Evolutionary conservation across 2,797 vertebrate species (phyloP), one percentile per base, ranked within the genome.

Genomic region (Telmatherina bonti): DNA sequence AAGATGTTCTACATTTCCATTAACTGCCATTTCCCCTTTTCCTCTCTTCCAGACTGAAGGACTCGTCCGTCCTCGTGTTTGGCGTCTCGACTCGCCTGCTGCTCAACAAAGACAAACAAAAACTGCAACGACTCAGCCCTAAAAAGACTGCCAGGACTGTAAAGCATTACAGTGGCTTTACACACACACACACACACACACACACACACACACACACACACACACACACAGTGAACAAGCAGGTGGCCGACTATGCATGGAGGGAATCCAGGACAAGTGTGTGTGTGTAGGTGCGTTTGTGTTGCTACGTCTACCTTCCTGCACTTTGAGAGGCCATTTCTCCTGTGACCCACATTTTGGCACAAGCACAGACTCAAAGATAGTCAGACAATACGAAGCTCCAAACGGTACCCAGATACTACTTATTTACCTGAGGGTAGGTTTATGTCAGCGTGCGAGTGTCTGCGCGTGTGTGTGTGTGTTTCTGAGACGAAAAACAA

Each of bases 21-120:
- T 81, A 59, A 83, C 53, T 24, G 15, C 5, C 3, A 67, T 9
- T 72, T 30, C 56, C 9, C 65, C 27, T 73, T 12, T 70, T 71
- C 11, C 75, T 88, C 60, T 86, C 60, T 91, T 89, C 65, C 86
- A 93, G 92, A 93, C 74, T 93, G 84, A 93, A 77, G 72, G 68
- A 81, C 69, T 58, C 43, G 1, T 51, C 52, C 15, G n/a, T 80
- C 70, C 66, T 72, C 57, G 5, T 29, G 68, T 52, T 76, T 78
- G 79, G 80, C 77, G 4, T 84, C 85, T 71, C 62, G 67, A 79
- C 74, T 36, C 56, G 83, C 78, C 76, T 88, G 87, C 90, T 90
- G 89, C 90, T 90, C 45, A 36, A 31, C 29, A 3, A 0, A 22
- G 29, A 33, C 49, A 12, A 68, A 49, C 31, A 33, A 53, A 61